Conservation (phyloP, 2,797 vertebrate genomes). For the Ctenopoma kingsleyae region DNA sequence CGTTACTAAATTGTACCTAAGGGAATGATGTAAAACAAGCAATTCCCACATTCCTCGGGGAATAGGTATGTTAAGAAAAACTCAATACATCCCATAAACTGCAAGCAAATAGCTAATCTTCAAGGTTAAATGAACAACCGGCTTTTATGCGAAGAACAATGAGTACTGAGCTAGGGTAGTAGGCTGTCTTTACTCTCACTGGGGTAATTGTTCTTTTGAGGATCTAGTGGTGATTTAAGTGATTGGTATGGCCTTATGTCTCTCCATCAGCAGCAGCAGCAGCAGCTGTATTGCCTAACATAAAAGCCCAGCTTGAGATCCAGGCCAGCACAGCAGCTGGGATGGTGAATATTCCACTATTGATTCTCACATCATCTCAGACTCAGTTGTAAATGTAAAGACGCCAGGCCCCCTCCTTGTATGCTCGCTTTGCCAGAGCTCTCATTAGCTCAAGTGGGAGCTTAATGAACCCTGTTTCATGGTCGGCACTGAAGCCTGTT, state of each 20-base stretch:
- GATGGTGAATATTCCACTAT: slow-evolving; percentile 73
- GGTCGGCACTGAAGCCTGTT: slow-evolving; percentile 67
- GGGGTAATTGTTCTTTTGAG: slow-evolving; percentile 68
- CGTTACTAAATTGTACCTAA: slow-evolving; percentile 56
- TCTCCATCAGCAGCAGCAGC: slow-evolving; percentile 59
- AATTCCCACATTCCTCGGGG: slow-evolving; percentile 51
- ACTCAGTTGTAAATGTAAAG: slow-evolving; percentile 63
- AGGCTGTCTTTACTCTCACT: slow-evolving; percentile 51
- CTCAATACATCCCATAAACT: slow-evolving; percentile 64
- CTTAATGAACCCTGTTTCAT: slow-evolving; percentile 80
- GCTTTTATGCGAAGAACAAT: slow-evolving; percentile 61
- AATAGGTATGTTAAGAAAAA: slow-evolving; percentile 62
- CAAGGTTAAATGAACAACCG: slow-evolving; percentile 68
- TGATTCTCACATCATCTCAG: slow-evolving; percentile 71
- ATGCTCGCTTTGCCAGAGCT: slow-evolving; percentile 70
- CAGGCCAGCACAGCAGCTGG: slow-evolving; percentile 45
- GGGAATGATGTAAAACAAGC: slow-evolving; percentile 64
- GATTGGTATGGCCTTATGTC: slow-evolving; percentile 63
- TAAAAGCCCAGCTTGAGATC: slow-evolving; percentile 71
- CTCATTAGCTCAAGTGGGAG: slow-evolving; percentile 69
- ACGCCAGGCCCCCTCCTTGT: slow-evolving; percentile 45
- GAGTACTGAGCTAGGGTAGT: slow-evolving; percentile 23
- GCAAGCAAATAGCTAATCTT: slow-evolving; percentile 66
- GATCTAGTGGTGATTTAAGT: slow-evolving; percentile 64
- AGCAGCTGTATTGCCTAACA: slow-evolving; percentile 59